Base-by-base conservation (phyloP, 2,113 vertebrate genomes). In the Tragelaphus strepsiceros region DNA sequence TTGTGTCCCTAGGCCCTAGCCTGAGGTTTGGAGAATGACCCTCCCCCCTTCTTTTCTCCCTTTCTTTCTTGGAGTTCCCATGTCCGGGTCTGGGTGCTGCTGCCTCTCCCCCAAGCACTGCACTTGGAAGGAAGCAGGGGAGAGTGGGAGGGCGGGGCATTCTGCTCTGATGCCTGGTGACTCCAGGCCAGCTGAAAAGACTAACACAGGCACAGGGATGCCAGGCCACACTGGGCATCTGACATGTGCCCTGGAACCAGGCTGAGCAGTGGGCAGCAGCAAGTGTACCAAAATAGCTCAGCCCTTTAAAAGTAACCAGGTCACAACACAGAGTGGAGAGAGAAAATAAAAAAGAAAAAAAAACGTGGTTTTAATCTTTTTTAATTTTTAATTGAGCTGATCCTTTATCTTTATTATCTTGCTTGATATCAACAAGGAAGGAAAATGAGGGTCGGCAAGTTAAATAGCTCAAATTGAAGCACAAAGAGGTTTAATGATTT, bases 301-400 rank as follows among this genome's bases (percentile, higher is more conserved):
- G 90, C 54, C 88, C 81, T 96, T 97, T 95, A 24, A 97, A 98
- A 92, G 67, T 54, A 96, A 97, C 88, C 97, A 88, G 96, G 92
- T 97, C 96, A 94, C 28, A 19, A 53, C 0, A 19, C 88, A 89
- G 88, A 84, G 54, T 58, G 24, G 87, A 89, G 22, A 88, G 58
- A 74, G 54, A 9, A 17, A 43, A 59, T 4, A n/a, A 49, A 26
- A n/a, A 26, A 64, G 54, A 6, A 17, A 51, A 35, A 51, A 35
- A 39, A 54, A 22, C 16, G 12, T 89, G 14, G 24, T 78, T 96
- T 80, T 83, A 84, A 61, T 49, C 16, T 6, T 71, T 67, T 24
- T 82, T 6, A 32, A 35, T 78, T 78, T 94, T 74, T 80, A 49
- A 87, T 59, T 51, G 85, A 84, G 12, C 56, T n/a, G 21, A 49